Base-by-base conservation (phyloP, 2,888 invertebrate genomes). In the Ischnura elegans region DNA sequence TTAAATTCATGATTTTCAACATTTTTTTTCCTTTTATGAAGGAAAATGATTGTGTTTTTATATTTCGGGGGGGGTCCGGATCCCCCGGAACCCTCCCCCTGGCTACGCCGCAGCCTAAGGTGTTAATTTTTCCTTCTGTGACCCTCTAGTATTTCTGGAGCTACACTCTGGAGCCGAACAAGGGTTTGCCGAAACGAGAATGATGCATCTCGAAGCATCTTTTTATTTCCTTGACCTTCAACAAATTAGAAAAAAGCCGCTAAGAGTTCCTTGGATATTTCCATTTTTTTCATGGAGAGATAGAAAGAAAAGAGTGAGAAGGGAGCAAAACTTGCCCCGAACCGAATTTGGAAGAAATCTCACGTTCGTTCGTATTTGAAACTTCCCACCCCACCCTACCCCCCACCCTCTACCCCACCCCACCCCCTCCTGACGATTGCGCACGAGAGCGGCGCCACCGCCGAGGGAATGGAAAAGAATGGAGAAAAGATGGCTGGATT, bases 341-440 rank as follows among this genome's bases (percentile, higher is more conserved):
- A 90, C 90, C 90, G 43, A 43, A 90, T 90, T 90, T n/a, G 66
- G 61, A 66, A 90, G 43, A 43, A 90, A 43, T 45, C 61, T 42
- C 90, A 61, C 55, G 90, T 61, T 61, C 61, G 42, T 55, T 76
- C 76, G 29, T 16, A 36, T 13, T n/a, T 10, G 13, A 76, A 76
- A 76, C 76, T 76, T 76, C 76, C 36, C 36, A 0, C n/a, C 76
- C 76, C 1, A 6, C 76, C 76, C 36, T 3, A 55, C 47, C 6
- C 16, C 47, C 47, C 47, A 47, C 47, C 8, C 47, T 16, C 47
- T 6, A 6, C 47, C 47, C 47, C 47, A 16, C 47, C 16, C 8
- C 51, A 25, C 25, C 61, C 2, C 61, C 8, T 8, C 13, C 0
- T 10, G 51, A 2, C 51, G n/a, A 51, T 51, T 19, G 25, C 5